A percentile compares a stretch with the other conserved stretches of the same genome.
Evolutionary conservation across 2,888 invertebrate species (phyloP).

Genomic region (Hyalella azteca): DNA sequence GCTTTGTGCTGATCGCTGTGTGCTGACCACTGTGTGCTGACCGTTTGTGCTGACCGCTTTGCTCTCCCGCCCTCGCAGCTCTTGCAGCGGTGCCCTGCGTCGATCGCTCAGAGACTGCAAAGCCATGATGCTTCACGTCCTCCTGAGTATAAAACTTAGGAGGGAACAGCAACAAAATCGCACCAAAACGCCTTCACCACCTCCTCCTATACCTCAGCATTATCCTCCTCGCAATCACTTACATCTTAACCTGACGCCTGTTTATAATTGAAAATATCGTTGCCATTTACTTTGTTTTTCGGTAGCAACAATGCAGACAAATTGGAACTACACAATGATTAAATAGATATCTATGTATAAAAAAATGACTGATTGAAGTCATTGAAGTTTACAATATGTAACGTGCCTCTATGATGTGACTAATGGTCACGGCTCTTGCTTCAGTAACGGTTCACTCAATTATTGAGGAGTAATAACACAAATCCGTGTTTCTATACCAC

Average conservation of each 20-base stretch:
- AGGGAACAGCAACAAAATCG: slow-evolving; percentile 42
- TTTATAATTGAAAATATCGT: slow-evolving; percentile 35
- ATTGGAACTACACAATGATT: no score
- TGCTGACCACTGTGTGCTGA: no score
- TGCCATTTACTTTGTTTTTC: not conserved
- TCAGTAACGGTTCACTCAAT: no score
- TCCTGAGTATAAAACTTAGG: slow-evolving; percentile 53
- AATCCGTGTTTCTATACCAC: no score
- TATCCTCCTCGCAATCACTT: slow-evolving; percentile 15
- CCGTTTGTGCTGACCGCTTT: no score
- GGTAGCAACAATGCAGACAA: no score
- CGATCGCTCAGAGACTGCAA: slow-evolving; percentile 62
- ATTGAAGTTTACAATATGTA: no score
- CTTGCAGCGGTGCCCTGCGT: not conserved
- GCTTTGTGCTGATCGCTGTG: no score
- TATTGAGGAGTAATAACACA: not conserved
- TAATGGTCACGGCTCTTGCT: no score
- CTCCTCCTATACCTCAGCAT: not conserved
- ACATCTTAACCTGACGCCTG: slow-evolving; percentile 43
- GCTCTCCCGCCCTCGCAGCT: not conserved
- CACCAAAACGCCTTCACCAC: not conserved
- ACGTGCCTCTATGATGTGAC: no score
- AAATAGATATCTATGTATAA: no score
- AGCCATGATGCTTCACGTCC: slow-evolving; percentile 62
- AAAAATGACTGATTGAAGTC: no score